A percentile compares a stretch with the other conserved stretches of the same genome.
Conservation (phyloP, 2,888 invertebrate species). For the Lepetodrilus schrolli region DNA sequence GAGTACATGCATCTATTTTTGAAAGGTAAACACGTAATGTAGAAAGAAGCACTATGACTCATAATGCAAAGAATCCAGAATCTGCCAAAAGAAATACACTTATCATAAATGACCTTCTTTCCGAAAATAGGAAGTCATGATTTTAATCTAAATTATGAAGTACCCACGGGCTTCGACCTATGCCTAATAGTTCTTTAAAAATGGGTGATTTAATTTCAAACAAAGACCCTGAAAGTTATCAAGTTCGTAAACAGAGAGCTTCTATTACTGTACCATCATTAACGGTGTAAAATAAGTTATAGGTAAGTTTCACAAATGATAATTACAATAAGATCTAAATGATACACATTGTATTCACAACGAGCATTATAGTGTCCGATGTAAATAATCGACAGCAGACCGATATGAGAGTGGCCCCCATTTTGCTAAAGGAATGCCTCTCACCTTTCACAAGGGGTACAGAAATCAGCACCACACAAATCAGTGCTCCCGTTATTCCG, state of each 20-base stretch:
- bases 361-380: background rate
- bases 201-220: slow-evolving; percentile 11
- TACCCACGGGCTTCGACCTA: background rate
- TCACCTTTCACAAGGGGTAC: slow-evolving; percentile 4
- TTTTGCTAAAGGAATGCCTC: slow-evolving; percentile 9
- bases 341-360: no score
- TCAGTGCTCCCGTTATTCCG: background rate
- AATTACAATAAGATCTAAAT: no score
- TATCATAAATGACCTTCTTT: background rate
- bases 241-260: background rate
- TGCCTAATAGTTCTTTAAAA: slow-evolving; percentile 2
- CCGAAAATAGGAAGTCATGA: no score
- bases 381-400: background rate
- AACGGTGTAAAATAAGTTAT: no score
- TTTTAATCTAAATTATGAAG: no score
- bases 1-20: slow-evolving; percentile 10
- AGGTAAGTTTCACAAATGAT: no score
- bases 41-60: background rate
- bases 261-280: no score
- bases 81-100: background rate
- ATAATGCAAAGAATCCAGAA: background rate
- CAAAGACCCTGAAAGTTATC: background rate
- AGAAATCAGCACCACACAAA: background rate
- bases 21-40: slow-evolving; percentile 1
- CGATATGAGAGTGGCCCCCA: slow-evolving; percentile 3